phyloP scores from a whole-genome alignment of 2,888 invertebrate species.

The Dryocosmus kuriphilus region DNA sequence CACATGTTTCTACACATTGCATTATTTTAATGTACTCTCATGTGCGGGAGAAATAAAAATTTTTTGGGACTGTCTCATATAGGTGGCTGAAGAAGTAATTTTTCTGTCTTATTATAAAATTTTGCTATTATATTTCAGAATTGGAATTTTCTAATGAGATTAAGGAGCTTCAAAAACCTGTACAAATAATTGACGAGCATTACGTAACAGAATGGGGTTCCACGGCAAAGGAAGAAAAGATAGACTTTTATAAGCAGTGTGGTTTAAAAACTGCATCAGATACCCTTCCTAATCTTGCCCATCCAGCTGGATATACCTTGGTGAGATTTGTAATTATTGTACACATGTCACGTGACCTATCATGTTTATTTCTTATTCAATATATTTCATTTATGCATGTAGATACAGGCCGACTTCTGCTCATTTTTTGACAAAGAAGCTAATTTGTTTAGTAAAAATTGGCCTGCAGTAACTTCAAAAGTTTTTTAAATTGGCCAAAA shows the following conservation, averaged over 20 bases:
- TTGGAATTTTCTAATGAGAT: no score
- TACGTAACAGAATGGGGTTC: slow-evolving; percentile 38
- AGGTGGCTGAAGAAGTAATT: no score
- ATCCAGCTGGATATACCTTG: slow-evolving; percentile 41
- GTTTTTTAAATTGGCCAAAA: no score
- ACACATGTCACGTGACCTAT: not conserved
- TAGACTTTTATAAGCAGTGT: slow-evolving; percentile 4
- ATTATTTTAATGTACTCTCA: no score
- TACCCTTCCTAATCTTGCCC: slow-evolving; percentile 5
- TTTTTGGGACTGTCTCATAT: no score
- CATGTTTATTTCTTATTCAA: not conserved
- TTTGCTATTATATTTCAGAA: no score
- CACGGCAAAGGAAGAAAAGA: slow-evolving; percentile 41
- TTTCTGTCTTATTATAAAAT: no score
- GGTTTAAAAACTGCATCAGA: slow-evolving; percentile 8
- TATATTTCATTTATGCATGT: not conserved
- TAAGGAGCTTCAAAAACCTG: no score
- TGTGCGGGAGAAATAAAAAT: no score
- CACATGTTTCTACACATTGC: no score
- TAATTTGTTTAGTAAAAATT: slow-evolving; percentile 2
- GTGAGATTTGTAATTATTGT: slow-evolving; percentile 34
- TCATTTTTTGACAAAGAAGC: not conserved
- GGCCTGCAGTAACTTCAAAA: no score
- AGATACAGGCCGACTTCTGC: not conserved
- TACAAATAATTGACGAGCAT: slow-evolving; percentile 41